Base-by-base conservation (phyloP, 2,797 vertebrate species). In the Acanthurus tractus region DNA sequence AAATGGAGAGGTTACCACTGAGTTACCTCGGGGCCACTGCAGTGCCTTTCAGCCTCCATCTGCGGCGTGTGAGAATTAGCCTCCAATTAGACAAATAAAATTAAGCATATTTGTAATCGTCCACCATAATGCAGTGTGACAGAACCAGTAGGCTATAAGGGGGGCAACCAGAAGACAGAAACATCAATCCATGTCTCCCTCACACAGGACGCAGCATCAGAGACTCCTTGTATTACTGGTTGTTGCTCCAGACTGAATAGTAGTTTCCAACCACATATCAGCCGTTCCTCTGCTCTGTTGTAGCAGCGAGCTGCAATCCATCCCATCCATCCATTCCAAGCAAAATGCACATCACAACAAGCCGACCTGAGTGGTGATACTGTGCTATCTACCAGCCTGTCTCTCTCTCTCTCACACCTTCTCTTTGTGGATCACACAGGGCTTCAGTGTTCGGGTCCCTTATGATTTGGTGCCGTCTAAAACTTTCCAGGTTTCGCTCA, bases 41-140 rank as follows among this genome's bases (percentile, higher is more conserved):
- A 10, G 25, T 50, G 70, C 66, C 73, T 79, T 20, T 63, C 56
- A 72, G 79, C 56, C 55, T 76, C 67, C 46, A 6, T 84, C 49
- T 74, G 69, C 72, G 53, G 72, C 3, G 10, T 42, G 74, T 54
- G 73, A 85, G 62, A 88, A 84, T 83, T 65, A 76, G 66, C 80
- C 63, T 64, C 71, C 56, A 82, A 84, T 91, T 83, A 88, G 79
- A 84, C 64, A 67, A 78, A 83, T 75, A 13, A 83, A 83, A 93
- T 81, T 71, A 75, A 64, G 81, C 42, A 29, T 29, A 17, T 71
- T 50, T 71, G 77, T 75, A 74, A 88, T 81, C 42, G 20, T 66
- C 64, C 62, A 36, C 63, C 22, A 46, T 53, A 42, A 74, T 66
- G 56, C 73, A 66, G 65, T 45, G 36, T 61, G 85, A 75, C 66